Evolutionary conservation across 2,113 vertebrate genomes (phyloP).

Genomic region (Cavia porcellus): DNA sequence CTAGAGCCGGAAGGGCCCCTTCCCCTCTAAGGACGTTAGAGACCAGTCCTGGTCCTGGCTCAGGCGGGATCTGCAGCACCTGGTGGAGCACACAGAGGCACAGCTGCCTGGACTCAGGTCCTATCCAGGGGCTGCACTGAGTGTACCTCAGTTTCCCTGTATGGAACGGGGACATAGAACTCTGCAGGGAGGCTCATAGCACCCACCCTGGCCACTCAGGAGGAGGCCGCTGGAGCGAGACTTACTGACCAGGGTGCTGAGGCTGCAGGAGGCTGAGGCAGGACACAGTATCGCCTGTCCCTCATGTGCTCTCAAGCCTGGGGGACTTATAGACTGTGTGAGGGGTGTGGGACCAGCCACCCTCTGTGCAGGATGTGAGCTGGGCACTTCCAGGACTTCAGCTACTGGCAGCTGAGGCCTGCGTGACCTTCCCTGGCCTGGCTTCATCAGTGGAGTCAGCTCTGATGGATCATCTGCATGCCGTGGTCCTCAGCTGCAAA

Average conservation of each 20-base stretch:
- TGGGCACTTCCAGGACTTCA: background rate
- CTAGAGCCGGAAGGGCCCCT: background rate
- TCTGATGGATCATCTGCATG: fast-evolving
- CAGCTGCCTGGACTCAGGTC: background rate
- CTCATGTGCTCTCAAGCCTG: fast-evolving
- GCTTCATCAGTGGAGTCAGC: background rate
- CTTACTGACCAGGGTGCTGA: background rate
- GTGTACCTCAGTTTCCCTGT: background rate
- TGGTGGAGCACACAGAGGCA: background rate
- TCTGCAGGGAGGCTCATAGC: background rate
- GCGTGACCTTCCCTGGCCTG: background rate
- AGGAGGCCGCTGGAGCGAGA: background rate
- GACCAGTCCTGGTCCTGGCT: background rate
- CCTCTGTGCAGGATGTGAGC: background rate
- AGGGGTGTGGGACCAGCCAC: fast-evolving
- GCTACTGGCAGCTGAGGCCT: background rate
- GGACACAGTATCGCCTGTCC: background rate
- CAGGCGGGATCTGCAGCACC: too few relatives aligned
- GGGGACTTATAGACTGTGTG: background rate
- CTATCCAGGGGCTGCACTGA: background rate
- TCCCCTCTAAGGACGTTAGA: too few relatives aligned
- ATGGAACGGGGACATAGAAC: fast-evolving
- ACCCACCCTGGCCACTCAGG: background rate
- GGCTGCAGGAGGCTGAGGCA: background rate
- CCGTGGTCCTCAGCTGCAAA: background rate